Evolutionary conservation across 2,888 invertebrate species (phyloP).

Genomic region (Beris chalybata): DNA sequence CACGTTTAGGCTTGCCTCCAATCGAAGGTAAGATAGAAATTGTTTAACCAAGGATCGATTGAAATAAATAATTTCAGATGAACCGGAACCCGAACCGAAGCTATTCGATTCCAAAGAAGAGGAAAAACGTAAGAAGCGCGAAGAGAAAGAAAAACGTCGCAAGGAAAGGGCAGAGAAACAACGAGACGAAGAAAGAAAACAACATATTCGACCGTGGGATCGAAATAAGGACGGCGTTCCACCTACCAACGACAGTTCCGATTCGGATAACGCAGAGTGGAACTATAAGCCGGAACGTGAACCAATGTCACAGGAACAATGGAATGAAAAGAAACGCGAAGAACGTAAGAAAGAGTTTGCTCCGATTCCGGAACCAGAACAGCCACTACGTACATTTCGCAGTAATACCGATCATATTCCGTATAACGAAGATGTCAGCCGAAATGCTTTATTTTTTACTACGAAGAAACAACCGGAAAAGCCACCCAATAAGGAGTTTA

Average conservation of each 20-base stretch:
- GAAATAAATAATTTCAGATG: constrained; percentile 26
- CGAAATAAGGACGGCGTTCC: constrained; percentile 61
- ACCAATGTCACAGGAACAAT: constrained; percentile 55
- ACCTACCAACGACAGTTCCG: constrained; percentile 19
- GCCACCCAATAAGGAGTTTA: constrained; percentile 10
- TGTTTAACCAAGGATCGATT: not conserved
- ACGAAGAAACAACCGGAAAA: constrained; percentile 42
- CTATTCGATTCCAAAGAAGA: constrained; percentile 43
- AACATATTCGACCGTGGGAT: constrained; percentile 68
- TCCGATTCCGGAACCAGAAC: constrained; percentile 57
- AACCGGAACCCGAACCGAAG: constrained; percentile 27
- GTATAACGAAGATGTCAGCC: not conserved
- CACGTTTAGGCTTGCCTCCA: constrained; percentile 72
- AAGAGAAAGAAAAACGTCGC: constrained; percentile 45
- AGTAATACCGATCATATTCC: constrained; percentile 45
- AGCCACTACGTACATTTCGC: constrained; percentile 48
- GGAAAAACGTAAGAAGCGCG: constrained; percentile 48
- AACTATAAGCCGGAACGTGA: constrained; percentile 50
- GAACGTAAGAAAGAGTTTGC: constrained; percentile 79
- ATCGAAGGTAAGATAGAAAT: constrained; percentile 57
- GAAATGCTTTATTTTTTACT: constrained; percentile 49
- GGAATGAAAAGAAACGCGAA: constrained; percentile 65
- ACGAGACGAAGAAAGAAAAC: constrained; percentile 54
- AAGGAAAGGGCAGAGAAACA: constrained; percentile 50
- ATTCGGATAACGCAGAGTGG: constrained; percentile 46